These are phyloP conservation scores for Plotosus lineatus DNA, from an alignment of 2,113 vertebrate genomes.

Conservation along the genomic window DNA sequence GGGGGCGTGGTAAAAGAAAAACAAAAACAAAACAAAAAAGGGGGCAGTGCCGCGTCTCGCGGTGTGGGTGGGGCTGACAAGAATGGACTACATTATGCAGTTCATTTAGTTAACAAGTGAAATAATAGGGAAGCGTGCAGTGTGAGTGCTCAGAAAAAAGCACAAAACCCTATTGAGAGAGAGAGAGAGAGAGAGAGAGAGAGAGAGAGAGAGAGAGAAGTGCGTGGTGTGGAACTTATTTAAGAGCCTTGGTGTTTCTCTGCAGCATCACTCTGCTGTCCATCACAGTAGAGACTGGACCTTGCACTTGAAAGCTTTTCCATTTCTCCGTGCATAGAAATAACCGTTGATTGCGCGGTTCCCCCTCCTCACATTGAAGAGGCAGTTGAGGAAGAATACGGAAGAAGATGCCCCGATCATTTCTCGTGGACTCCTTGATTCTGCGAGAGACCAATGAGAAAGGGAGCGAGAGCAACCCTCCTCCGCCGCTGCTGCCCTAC, in stretches of 20 bases:
- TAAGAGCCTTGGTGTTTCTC: constrained; percentile 77
- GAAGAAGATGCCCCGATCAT: constrained; percentile 89
- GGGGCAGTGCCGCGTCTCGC: constrained; percentile 84
- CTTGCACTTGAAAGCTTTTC: constrained; percentile 29
- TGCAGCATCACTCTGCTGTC: constrained; percentile 95
- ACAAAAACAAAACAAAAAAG: constrained; percentile 81
- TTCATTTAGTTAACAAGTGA: constrained; percentile 99
- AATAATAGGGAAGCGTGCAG: constrained; percentile 99
- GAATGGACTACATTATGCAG: constrained; percentile 99
- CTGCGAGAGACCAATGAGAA: constrained; percentile 89
- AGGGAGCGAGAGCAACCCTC: constrained; percentile 80
- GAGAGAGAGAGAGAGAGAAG: constrained; percentile 84
- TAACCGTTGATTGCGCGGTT: background rate
- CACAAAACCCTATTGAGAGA: constrained; percentile 98
- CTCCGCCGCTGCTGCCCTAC: constrained; percentile 89
- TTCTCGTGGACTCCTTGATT: constrained; percentile 96
- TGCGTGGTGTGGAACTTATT: constrained; percentile 80
- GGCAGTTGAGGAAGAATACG: constrained; percentile 6
- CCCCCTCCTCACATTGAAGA: constrained; percentile 28
- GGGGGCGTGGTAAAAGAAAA: constrained; percentile 76
- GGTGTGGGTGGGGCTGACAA: constrained; percentile 98
- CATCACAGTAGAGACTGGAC: constrained; percentile 66
- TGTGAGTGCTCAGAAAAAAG: constrained; percentile 96
- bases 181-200: constrained; percentile 65
- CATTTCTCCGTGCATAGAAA: constrained; percentile 3